Evolutionary conservation across 2,888 invertebrate species (phyloP).

Genomic region (Calliopum simillimum): DNA sequence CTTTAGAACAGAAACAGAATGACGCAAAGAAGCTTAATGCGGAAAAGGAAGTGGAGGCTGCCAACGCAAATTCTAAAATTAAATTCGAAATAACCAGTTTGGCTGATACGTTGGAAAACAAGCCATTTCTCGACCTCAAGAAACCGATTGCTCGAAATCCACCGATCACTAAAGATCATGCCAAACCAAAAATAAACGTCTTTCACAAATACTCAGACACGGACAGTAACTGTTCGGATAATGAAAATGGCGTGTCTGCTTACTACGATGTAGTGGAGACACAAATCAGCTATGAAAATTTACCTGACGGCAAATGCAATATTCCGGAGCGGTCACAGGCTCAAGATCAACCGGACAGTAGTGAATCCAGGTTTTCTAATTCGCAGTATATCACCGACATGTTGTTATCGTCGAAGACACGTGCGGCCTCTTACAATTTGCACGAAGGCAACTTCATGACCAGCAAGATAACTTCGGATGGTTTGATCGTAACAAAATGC

Average conservation of each 20-base stretch:
- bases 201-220: slow-evolving; percentile 72
- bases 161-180: slow-evolving; percentile 75
- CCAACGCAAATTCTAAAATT: slow-evolving; percentile 54
- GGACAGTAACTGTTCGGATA: slow-evolving; percentile 73
- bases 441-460: slow-evolving; percentile 67
- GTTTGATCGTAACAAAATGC: slow-evolving; percentile 66
- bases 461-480: slow-evolving; percentile 67
- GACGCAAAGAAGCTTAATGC: slow-evolving; percentile 60
- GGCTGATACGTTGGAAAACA: slow-evolving; percentile 57
- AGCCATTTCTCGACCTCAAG: slow-evolving; percentile 67
- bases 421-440: slow-evolving; percentile 65
- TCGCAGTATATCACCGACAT: slow-evolving; percentile 67
- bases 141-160: slow-evolving; percentile 71
- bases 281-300: slow-evolving; percentile 64
- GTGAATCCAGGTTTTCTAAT: slow-evolving; percentile 54
- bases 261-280: slow-evolving; percentile 67
- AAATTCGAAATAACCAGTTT: slow-evolving; percentile 64
- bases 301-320: slow-evolving; percentile 63
- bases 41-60: slow-evolving; percentile 44
- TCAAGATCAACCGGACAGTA: slow-evolving; percentile 44
- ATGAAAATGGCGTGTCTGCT: slow-evolving; percentile 68
- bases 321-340: slow-evolving; percentile 46
- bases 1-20: slow-evolving; percentile 74
- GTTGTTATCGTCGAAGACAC: slow-evolving; percentile 65
- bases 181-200: slow-evolving; percentile 75